Evolutionary conservation across 2,113 vertebrate genomes (phyloP).

Genomic region (Poicephalus meyeri): DNA sequence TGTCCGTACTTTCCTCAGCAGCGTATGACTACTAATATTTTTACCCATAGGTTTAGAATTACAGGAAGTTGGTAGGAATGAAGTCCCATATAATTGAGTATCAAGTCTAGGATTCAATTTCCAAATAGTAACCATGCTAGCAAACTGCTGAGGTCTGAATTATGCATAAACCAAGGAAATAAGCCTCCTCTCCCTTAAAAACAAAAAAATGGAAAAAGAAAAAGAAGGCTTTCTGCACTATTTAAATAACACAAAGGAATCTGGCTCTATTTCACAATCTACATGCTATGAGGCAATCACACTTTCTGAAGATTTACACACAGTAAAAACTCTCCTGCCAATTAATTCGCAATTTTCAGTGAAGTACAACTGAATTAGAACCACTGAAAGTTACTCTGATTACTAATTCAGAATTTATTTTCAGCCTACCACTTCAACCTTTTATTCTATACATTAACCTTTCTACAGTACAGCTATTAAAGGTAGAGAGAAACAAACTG

Average conservation of each 20-base stretch:
- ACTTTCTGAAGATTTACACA: neutral
- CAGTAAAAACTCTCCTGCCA: neutral
- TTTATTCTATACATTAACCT: neutral
- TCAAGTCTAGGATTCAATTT: slow-evolving; percentile 79
- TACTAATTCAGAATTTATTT: neutral
- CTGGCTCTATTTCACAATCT: neutral
- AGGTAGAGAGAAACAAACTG: neutral
- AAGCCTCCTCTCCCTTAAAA: neutral
- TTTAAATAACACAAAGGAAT: slow-evolving; percentile 11
- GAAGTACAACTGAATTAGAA: neutral
- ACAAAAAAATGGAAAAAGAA: neutral
- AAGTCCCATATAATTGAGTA: slow-evolving; percentile 84
- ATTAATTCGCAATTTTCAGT: neutral
- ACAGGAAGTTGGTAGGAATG: slow-evolving; percentile 94
- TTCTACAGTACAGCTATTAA: neutral
- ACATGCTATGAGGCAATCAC: neutral
- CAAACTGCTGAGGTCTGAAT: slow-evolving; percentile 67
- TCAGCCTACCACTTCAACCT: neutral
- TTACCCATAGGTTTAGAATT: slow-evolving; percentile 92
- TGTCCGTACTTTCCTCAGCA: slow-evolving; percentile 82
- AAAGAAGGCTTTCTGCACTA: neutral
- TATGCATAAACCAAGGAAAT: slow-evolving; percentile 55
- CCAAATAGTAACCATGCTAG: slow-evolving; percentile 74
- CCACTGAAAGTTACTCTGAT: neutral
- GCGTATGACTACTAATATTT: slow-evolving; percentile 89